Conservation (phyloP, 2,888 invertebrate genomes). For the Acanthococcus lagerstroemiae region DNA sequence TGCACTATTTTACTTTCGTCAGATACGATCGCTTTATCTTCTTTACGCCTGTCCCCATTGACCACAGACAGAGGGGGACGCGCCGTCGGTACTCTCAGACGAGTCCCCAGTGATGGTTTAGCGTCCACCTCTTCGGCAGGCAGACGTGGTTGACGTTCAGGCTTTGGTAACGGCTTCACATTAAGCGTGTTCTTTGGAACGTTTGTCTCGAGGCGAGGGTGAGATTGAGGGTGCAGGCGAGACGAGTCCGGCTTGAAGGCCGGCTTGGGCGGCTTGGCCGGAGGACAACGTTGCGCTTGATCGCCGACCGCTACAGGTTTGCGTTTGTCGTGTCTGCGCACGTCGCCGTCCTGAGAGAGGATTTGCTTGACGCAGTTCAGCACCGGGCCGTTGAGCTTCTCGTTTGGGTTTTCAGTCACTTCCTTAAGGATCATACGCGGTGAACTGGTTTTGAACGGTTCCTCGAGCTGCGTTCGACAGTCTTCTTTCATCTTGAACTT, state of each 20-base stretch:
- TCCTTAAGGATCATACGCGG: conserved; percentile 35
- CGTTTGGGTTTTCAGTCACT: conserved; percentile 29
- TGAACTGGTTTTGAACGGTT: conserved; percentile 23
- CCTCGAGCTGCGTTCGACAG: background rate
- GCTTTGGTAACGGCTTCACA: background rate
- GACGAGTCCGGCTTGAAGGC: background rate
- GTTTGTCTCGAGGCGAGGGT: background rate
- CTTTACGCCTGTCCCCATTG: background rate
- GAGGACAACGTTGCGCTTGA: background rate
- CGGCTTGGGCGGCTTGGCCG: conserved; percentile 13
- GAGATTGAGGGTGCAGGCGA: background rate
- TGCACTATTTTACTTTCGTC: conserved; percentile 23
- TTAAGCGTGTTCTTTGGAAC: background rate
- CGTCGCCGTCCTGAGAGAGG: conserved; percentile 59
- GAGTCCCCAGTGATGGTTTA: no score
- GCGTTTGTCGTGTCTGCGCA: background rate
- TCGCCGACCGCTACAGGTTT: background rate
- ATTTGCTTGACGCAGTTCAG: conserved; percentile 79
- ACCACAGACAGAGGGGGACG: no score
- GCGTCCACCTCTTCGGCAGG: no score
- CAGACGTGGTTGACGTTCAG: no score
- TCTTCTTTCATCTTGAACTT: conserved; percentile 4
- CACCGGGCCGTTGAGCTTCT: conserved; percentile 63
- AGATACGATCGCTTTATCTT: no score
- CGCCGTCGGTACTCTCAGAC: no score